phyloP scores from a whole-genome alignment of 1,140 invertebrate species.

The Drosophila santomea region DNA sequence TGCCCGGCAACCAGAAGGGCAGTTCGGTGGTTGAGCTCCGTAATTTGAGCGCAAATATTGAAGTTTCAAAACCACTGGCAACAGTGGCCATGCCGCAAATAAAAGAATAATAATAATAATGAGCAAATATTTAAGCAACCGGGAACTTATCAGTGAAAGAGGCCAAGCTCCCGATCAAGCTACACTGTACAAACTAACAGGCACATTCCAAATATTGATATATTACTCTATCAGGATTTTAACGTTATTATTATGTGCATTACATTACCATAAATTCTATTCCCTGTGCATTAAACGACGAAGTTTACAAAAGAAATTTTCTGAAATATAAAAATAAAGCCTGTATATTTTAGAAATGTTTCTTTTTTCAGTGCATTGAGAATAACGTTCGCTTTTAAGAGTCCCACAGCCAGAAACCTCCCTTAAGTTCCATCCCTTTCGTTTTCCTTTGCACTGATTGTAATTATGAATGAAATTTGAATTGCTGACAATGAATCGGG shows the following conservation, averaged over 20 bases:
- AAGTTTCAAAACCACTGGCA: conserved; percentile 61
- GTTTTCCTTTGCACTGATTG: conserved; percentile 43
- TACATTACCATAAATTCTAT: no score
- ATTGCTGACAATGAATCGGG: conserved; percentile 51
- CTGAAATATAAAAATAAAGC: no score
- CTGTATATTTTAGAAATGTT: no score
- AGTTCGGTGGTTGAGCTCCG: conserved; percentile 21
- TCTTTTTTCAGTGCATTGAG: background rate
- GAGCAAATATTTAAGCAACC: conserved; percentile 74
- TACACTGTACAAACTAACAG: conserved; percentile 4
- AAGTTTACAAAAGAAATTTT: no score
- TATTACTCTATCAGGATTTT: no score
- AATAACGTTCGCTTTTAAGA: background rate
- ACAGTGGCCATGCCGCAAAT: conserved; percentile 45
- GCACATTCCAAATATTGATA: no score
- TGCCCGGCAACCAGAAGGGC: conserved; percentile 29
- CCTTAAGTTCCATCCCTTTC: conserved; percentile 13
- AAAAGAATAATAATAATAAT: conserved; percentile 76
- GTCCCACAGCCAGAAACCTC: background rate
- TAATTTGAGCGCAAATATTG: conserved; percentile 76
- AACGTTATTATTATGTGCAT: no score
- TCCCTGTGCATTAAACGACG: no score
- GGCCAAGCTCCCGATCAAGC: background rate
- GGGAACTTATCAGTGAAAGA: conserved; percentile 3
- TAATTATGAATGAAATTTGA: conserved; percentile 81